These are phyloP conservation scores for Heliconius cydno DNA, from an alignment of 2,888 invertebrate genomes.

Conservation along the genomic window DNA sequence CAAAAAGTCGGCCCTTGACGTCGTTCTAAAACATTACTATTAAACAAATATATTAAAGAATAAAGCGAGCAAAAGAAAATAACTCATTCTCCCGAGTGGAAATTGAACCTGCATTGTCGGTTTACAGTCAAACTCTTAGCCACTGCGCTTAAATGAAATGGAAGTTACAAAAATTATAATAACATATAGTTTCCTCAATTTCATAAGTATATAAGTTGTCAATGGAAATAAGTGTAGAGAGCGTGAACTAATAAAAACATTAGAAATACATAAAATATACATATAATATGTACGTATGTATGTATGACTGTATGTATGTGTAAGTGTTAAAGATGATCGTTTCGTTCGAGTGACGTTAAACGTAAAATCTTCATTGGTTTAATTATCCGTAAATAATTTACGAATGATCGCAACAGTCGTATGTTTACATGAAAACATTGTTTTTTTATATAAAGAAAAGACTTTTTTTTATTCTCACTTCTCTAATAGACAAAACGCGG, in stretches of 20 bases:
- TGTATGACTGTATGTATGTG: not conserved
- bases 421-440: not conserved
- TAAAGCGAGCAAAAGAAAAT: not conserved
- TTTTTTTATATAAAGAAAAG: not conserved
- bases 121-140: too few relatives aligned
- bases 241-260: conserved; percentile 16
- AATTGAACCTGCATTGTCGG: not conserved
- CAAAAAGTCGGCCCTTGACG: too few relatives aligned
- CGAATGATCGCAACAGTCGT: not conserved
- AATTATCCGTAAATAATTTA: conserved; percentile 22
- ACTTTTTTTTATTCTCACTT: too few relatives aligned
- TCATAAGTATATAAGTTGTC: not conserved
- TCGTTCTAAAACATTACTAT: too few relatives aligned
- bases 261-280: conserved; percentile 15
- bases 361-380: conserved; percentile 12
- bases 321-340: conserved; percentile 7
- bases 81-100: not conserved
- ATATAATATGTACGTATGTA: not conserved
- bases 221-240: not conserved
- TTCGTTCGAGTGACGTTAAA: conserved; percentile 23
- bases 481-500: too few relatives aligned
- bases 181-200: not conserved
- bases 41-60: too few relatives aligned
- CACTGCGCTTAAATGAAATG: too few relatives aligned
- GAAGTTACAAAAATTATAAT: too few relatives aligned